These are phyloP conservation scores for Desmodus rotundus DNA, from an alignment of 2,113 vertebrate species.

Conservation along the genomic window DNA sequence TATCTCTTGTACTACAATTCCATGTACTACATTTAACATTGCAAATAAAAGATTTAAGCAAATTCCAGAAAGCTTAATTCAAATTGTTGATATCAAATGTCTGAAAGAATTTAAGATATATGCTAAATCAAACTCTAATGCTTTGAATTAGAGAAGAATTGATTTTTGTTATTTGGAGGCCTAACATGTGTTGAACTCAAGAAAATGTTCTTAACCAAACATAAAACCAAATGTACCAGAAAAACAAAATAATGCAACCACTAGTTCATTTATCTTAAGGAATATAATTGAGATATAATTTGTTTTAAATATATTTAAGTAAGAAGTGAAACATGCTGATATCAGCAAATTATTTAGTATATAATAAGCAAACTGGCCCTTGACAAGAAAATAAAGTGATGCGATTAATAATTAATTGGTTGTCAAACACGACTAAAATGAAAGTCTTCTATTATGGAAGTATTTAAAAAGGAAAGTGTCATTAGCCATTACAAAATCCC, in stretches of 20 bases:
- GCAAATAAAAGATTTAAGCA: neutral
- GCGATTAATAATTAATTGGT: neutral
- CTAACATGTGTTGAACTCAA: neutral
- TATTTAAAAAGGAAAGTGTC: neutral
- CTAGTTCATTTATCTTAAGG: neutral
- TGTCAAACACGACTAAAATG: neutral
- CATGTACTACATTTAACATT: neutral
- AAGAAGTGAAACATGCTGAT: neutral
- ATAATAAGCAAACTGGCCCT: neutral
- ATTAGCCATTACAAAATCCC: neutral
- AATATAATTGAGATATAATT: neutral
- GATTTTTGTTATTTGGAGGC: neutral
- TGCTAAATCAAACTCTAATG: neutral
- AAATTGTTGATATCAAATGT: neutral
- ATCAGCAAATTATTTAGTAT: neutral
- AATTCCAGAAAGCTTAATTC: neutral
- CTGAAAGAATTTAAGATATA: neutral
- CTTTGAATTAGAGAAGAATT: neutral
- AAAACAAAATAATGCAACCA: neutral
- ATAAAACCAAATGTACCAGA: neutral
- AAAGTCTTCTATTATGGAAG: neutral
- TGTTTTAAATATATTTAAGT: neutral
- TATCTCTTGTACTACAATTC: neutral
- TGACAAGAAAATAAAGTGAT: neutral
- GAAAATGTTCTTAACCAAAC: neutral